Conservation (phyloP, 2,888 invertebrate genomes). For the Auanema sp. region DNA sequence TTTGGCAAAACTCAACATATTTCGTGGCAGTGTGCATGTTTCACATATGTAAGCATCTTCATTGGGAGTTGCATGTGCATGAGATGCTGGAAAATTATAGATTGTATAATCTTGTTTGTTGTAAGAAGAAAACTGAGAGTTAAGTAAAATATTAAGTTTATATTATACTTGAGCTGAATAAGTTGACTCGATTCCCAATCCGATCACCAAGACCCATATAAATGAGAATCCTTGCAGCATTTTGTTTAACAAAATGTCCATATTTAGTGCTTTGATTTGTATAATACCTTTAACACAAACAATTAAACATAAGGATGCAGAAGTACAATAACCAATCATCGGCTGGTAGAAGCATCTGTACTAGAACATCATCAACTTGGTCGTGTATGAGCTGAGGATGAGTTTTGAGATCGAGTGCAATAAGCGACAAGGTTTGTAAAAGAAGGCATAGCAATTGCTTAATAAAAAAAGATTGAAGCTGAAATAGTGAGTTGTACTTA, state of each 20-base stretch:
- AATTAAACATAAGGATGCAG: too few relatives aligned
- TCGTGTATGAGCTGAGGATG: constrained; percentile 70
- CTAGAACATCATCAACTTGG: constrained; percentile 72
- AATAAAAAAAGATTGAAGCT: constrained; percentile 18
- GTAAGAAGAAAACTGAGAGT: background rate
- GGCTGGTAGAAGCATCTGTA: constrained; percentile 72
- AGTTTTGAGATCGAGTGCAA: constrained; percentile 71
- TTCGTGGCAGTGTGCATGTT: constrained; percentile 56
- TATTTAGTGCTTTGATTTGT: constrained; percentile 74
- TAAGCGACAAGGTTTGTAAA: constrained; percentile 71
- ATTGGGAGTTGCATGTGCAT: constrained; percentile 34
- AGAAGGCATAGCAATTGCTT: constrained; percentile 73
- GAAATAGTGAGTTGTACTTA: constrained; percentile 61
- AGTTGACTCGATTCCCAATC: constrained; percentile 71
- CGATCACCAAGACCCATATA: constrained; percentile 73
- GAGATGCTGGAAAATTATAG: constrained; percentile 27
- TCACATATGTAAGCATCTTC: constrained; percentile 63
- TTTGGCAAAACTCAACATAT: constrained; percentile 52
- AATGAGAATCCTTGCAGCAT: constrained; percentile 72
- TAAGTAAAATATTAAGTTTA: constrained; percentile 6
- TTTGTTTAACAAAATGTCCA: constrained; percentile 73
- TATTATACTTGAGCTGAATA: constrained; percentile 67
- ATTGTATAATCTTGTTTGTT: background rate
- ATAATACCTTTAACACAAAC: constrained; percentile 71
- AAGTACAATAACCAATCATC: constrained; percentile 70